Base-by-base conservation (phyloP, 2,113 vertebrate species). In the Otocyon megalotis region DNA sequence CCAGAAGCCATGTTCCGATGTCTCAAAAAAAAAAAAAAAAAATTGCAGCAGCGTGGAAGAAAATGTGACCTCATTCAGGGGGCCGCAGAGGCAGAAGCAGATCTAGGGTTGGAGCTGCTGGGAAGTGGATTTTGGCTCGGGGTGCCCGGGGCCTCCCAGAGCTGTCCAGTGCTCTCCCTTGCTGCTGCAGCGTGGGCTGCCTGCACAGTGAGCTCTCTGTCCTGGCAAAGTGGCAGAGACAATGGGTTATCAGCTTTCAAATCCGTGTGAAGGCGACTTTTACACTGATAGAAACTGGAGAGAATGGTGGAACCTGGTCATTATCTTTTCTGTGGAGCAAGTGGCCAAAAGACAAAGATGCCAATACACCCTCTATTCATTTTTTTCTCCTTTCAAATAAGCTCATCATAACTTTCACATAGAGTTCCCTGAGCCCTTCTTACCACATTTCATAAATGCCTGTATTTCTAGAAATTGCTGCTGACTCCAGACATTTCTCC, bases 121-220 rank as follows among this genome's bases (percentile, higher is more conserved):
- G 48, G 54, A 37, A 35, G 74, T 50, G 4, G 9, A 12, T 3
- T 79, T 56, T 32, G 60, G 37, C n/a, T 83, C 14, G 3, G 26
- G 1, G 15, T 26, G 0, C 22, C 60, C 5, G 2, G 2, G n/a
- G 13, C 35, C 30, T 15, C 35, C 53, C 1, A 17, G 35, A 48
- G 43, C 24, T 4, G 3, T 17, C 53, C 3, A 35, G 1, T 3
- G 2, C 2, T 60, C 19, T 5, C 17, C 20, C 30, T 35, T 22
- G 2, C 16, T 13, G 22, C 32, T 32, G 8, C 0, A 0, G 1
- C 2, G 1, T 22, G 72, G 28, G 9, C 2, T 5, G 12, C 4
- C 7, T 20, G 30, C 4, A 13, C 3, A 12, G 9, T 2, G 53
- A 79, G 26, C 14, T 80, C 37, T 88, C 65, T 11, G 3, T 12